Evolutionary conservation across 2,113 vertebrate genomes (phyloP).

Genomic region (Otocyon megalotis): DNA sequence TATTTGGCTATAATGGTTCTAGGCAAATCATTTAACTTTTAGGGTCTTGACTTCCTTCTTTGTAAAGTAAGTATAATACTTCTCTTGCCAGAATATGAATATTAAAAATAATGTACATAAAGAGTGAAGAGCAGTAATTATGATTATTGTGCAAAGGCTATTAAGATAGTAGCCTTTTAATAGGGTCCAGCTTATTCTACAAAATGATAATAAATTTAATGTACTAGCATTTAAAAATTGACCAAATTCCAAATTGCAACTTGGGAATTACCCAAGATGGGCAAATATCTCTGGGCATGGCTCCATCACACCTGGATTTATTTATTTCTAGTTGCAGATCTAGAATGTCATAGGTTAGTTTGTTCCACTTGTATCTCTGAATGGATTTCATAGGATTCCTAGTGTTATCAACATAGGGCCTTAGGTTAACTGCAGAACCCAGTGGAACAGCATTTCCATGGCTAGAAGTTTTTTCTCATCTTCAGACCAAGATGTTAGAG

Average conservation of each 20-base stretch:
- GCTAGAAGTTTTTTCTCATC: conserved; percentile 21
- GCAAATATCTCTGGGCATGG: background rate
- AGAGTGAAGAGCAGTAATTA: background rate
- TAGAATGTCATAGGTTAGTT: background rate
- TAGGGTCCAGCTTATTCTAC: background rate
- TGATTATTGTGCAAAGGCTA: background rate
- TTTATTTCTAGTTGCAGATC: conserved; percentile 14
- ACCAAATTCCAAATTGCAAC: conserved; percentile 31
- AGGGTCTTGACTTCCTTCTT: conserved; percentile 32
- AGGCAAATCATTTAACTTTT: conserved; percentile 24
- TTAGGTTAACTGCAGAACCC: background rate
- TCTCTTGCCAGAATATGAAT: conserved; percentile 19
- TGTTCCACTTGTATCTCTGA: background rate
- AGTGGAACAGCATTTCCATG: background rate
- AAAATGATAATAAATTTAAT: conserved; percentile 43
- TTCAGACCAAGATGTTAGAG: background rate
- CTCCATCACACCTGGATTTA: background rate
- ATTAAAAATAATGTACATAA: conserved; percentile 11
- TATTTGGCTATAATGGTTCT: background rate
- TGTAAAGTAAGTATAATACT: background rate
- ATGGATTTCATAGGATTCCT: background rate
- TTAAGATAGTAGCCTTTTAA: conserved; percentile 44
- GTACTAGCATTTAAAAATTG: conserved; percentile 5
- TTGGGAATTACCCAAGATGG: conserved; percentile 34
- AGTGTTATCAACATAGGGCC: background rate